phyloP scores from a whole-genome alignment of 2,797 vertebrate genomes.

The Artibeus lituratus region DNA sequence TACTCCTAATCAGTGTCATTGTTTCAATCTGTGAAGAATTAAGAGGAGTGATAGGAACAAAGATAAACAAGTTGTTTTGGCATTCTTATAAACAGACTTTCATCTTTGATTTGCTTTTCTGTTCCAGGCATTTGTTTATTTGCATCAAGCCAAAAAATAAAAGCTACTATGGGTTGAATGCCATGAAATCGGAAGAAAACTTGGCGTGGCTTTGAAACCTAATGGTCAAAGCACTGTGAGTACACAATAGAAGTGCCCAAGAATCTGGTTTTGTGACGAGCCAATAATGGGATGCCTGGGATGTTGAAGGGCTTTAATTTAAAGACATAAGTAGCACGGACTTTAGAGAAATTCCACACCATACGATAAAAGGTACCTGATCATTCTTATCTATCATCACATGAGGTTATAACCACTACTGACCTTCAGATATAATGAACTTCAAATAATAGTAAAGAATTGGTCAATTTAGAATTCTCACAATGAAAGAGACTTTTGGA shows the following conservation, averaged over 20 bases:
- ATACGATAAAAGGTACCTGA: neutral
- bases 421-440: neutral
- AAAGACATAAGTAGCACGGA: neutral
- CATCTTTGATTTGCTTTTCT: constrained; percentile 54
- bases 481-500: neutral
- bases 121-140: constrained; percentile 59
- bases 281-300: constrained; percentile 1
- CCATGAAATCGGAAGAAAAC: constrained; percentile 33
- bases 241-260: neutral
- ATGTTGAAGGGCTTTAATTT: constrained; percentile 1
- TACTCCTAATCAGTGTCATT: neutral
- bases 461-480: neutral
- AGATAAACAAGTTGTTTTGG: constrained; percentile 53
- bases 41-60: constrained; percentile 36
- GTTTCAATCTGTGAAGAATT: constrained; percentile 51
- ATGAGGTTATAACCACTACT: neutral
- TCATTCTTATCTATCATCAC: neutral
- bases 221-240: constrained; percentile 52
- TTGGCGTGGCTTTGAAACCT: constrained; percentile 49
- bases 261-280: constrained; percentile 30
- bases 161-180: constrained; percentile 35
- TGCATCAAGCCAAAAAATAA: constrained; percentile 63
- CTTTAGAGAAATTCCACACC: neutral
- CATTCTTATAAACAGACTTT: constrained; percentile 52
- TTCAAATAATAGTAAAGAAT: neutral